Evolutionary conservation across 2,888 invertebrate species (phyloP).

Genomic region (Tenodera sinensis): DNA sequence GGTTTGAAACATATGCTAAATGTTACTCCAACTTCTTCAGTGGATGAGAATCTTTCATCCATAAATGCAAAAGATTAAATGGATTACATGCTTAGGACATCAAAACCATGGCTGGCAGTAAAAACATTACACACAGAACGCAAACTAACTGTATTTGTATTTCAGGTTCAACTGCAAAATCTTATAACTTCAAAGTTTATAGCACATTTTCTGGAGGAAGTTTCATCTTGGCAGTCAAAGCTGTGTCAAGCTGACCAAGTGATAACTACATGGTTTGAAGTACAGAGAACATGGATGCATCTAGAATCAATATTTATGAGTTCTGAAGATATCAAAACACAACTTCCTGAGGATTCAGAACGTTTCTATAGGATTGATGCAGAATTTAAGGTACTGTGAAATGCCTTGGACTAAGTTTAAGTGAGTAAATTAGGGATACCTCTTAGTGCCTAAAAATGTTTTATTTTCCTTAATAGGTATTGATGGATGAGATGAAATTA

Average conservation of each 20-base stretch:
- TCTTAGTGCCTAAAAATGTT: background rate
- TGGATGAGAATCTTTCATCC: no score
- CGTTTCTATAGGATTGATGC: conserved; percentile 88
- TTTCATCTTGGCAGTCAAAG: conserved; percentile 91
- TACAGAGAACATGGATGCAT: conserved; percentile 96
- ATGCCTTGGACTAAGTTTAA: background rate
- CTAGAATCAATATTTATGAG: conserved; percentile 97
- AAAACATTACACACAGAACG: no score
- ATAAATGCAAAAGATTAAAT: no score
- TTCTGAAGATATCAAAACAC: conserved; percentile 92
- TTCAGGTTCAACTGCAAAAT: conserved; percentile 88
- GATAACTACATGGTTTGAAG: conserved; percentile 90
- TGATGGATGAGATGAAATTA: conserved; percentile 72
- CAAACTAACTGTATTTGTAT: background rate
- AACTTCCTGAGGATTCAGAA: conserved; percentile 88
- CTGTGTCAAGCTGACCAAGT: conserved; percentile 91
- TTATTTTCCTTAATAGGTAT: conserved; percentile 47
- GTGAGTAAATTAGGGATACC: no score
- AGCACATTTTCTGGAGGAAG: conserved; percentile 91
- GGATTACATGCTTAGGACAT: no score
- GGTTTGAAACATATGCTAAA: no score
- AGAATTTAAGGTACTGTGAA: conserved; percentile 71
- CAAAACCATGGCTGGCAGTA: no score
- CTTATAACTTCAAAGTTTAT: conserved; percentile 96
- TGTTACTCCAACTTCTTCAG: no score